Evolutionary conservation across 2,797 vertebrate species (phyloP).

Genomic region (Lemur catta): DNA sequence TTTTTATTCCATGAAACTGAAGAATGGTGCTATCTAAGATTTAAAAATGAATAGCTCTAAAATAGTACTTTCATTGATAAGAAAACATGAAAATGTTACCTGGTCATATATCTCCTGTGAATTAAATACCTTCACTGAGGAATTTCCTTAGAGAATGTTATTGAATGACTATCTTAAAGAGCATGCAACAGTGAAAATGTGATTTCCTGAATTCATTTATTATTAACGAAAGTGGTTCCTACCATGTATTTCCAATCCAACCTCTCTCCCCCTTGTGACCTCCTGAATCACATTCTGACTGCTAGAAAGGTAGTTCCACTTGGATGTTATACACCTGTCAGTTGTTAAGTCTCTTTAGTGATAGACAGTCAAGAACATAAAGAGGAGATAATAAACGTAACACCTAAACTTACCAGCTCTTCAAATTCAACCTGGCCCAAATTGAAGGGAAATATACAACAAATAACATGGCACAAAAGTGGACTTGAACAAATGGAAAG

Average conservation of each 20-base stretch:
- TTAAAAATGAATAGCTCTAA: not conserved
- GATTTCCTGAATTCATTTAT: not conserved
- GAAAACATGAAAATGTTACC: slow-evolving; percentile 11
- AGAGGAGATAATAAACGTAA: not conserved
- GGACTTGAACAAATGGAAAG: not conserved
- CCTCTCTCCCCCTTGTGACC: not conserved
- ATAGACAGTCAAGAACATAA: slow-evolving; percentile 7
- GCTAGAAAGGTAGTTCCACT: not conserved
- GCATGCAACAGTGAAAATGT: not conserved
- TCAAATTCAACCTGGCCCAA: not conserved
- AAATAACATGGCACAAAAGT: not conserved
- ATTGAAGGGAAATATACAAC: not conserved
- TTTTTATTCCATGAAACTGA: not conserved
- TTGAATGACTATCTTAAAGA: not conserved
- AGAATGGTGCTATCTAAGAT: not conserved
- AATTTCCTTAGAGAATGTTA: not conserved
- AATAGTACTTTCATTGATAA: not conserved
- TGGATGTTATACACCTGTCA: not conserved
- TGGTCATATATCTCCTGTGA: not conserved
- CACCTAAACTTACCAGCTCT: not conserved
- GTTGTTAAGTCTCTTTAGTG: slow-evolving; percentile 44
- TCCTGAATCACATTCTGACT: not conserved
- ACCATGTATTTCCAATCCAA: not conserved
- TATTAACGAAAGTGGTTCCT: not conserved
- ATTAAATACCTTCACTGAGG: not conserved